Evolutionary conservation across 2,797 vertebrate species (phyloP), one percentile per base, ranked within the genome.

Genomic region (Balearica regulorum): DNA sequence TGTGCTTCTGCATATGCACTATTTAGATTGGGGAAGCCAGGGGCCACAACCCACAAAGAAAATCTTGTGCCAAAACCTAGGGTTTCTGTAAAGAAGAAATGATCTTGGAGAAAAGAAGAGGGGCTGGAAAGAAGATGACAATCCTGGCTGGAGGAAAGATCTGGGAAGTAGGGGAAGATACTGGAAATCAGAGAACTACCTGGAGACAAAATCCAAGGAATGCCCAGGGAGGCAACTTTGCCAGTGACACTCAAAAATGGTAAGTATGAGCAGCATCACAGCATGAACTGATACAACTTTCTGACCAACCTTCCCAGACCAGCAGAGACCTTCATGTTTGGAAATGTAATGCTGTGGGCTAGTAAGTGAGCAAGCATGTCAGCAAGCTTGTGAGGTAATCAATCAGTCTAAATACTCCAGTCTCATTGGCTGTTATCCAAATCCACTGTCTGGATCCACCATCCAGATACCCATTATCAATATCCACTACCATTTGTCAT

Each of bases 81-180:
- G 16, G 6, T 48, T 83, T 41, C 44, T 69, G 25, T 57, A 60
- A 83, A 72, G n/a, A 87, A 68, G 6, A 83, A 70, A 87, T 33
- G 0, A 57, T 73, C 22, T 70, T 16, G 16, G 11, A 65, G 51
- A 72, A 87, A 68, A 78, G 10, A 79, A 65, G 3, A 20, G 7
- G n/a, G 3, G 4, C 16, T 1, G 2, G 16, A 68, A 31, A 80
- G 17, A 76, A 72, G 37, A 41, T 1, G 0, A 31, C 21, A 44
- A 11, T 41, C 9, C 13, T 49, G 29, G 5, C 7, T 83, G 33
- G 15, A 79, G 3, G 11, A 73, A 57, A 57, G n/a, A 5, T 65
- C 16, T 72, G 13, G 11, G 55, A 87, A 77, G n/a, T 18, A 5
- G 2, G 5, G 4, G 12, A 57, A 81, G 16, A 51, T 24, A 20